Percentiles rank a stretch among this genome's conserved stretches.
phyloP scores from a whole-genome alignment of 2,113 vertebrate species.

The Tragulus kanchil region DNA sequence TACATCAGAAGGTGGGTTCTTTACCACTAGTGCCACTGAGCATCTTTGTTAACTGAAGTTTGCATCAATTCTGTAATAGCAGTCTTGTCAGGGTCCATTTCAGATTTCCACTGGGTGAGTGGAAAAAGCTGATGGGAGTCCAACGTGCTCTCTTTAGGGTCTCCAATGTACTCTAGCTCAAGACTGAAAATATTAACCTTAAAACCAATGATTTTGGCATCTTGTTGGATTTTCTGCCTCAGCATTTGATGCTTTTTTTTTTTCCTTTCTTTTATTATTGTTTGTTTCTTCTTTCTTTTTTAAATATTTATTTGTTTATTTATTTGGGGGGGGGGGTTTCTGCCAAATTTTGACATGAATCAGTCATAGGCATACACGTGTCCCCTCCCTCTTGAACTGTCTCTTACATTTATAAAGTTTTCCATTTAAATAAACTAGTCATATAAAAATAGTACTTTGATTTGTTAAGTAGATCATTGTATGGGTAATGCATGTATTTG shows the following conservation, averaged over 20 bases:
- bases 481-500: neutral
- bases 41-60: neutral
- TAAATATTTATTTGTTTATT: too few species aligned
- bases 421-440: neutral
- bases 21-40: too few species aligned
- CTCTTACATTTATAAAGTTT: neutral
- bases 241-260: neutral
- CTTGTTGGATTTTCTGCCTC: neutral
- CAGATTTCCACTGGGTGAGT: neutral
- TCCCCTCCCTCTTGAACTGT: neutral
- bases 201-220: neutral
- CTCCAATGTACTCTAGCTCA: neutral
- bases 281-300: neutral
- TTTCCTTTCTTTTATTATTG: neutral
- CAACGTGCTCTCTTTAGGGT: neutral
- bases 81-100: neutral
- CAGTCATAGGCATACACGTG: too few species aligned
- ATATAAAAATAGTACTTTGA: neutral
- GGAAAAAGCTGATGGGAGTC: neutral
- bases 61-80: neutral
- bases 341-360: too few species aligned
- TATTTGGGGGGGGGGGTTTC: too few species aligned
- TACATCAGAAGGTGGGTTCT: too few species aligned
- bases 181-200: neutral
- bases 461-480: neutral